Evolutionary conservation across 2,797 vertebrate species (phyloP).

Genomic region (Fratercula arctica): DNA sequence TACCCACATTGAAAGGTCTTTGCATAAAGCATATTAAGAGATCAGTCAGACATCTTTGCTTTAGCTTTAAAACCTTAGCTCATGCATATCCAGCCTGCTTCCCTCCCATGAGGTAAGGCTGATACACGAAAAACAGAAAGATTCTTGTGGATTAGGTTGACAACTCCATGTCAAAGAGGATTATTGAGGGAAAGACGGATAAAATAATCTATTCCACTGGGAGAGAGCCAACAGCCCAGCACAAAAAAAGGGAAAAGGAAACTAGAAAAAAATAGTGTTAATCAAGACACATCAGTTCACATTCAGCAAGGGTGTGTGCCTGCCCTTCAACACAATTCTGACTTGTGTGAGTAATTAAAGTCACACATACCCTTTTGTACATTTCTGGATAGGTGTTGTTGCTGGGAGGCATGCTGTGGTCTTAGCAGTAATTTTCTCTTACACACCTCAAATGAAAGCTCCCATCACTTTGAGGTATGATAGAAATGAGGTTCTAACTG

Average conservation of each 20-base stretch:
- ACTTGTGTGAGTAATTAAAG: background rate
- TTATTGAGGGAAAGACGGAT: background rate
- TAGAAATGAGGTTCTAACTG: background rate
- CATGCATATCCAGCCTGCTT: background rate
- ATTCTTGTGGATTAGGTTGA: conserved; percentile 13
- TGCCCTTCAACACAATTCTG: background rate
- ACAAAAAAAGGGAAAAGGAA: background rate
- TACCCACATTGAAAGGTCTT: background rate
- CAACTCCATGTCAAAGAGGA: background rate
- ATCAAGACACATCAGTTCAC: background rate
- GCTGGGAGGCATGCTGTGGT: background rate
- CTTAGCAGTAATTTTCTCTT: background rate
- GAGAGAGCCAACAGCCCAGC: background rate
- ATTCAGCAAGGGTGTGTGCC: background rate
- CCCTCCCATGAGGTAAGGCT: background rate
- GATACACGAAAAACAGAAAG: background rate
- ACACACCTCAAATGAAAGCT: background rate
- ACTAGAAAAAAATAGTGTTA: background rate
- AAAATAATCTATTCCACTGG: background rate
- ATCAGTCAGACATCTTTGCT: background rate
- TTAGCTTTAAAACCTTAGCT: conserved; percentile 3
- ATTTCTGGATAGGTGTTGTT: background rate
- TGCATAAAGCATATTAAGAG: background rate
- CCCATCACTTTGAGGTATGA: background rate
- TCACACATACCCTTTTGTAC: background rate